These are phyloP conservation scores for Gadopsis bispinosus DNA, from an alignment of 2,797 vertebrate species.

Conservation along the genomic window DNA sequence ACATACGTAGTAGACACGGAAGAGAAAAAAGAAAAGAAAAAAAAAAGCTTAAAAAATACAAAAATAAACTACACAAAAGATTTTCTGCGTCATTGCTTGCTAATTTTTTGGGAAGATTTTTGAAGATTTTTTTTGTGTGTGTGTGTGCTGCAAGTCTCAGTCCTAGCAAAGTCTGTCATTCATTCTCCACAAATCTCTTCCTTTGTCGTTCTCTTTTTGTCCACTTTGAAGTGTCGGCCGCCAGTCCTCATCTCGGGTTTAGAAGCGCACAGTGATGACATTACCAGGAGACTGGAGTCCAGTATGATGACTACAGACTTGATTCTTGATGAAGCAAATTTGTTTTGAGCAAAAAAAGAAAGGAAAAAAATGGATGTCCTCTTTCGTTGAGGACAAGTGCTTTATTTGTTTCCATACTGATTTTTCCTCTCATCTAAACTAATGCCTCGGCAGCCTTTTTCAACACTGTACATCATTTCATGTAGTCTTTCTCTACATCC, in stretches of 20 bases:
- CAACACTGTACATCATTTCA: conserved; percentile 80
- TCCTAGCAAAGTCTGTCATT: conserved; percentile 80
- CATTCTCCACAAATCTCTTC: conserved; percentile 77
- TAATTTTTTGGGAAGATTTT: conserved; percentile 83
- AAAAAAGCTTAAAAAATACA: conserved; percentile 87
- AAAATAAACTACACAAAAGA: conserved; percentile 90
- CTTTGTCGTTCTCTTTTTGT: conserved; percentile 65
- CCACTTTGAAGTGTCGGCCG: conserved; percentile 66
- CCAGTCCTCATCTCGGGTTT: conserved; percentile 75
- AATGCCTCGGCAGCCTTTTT: conserved; percentile 73
- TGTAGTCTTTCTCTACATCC: conserved; percentile 80
- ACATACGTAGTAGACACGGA: conserved; percentile 79
- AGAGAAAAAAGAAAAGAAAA: conserved; percentile 45
- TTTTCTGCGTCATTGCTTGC: conserved; percentile 83
- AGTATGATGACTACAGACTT: conserved; percentile 77
- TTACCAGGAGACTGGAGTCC: conserved; percentile 80
- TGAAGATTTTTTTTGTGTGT: conserved; percentile 55
- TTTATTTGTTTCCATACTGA: conserved; percentile 83
- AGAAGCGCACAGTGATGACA: conserved; percentile 84
- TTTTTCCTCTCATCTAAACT: conserved; percentile 76
- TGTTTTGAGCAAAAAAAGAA: conserved; percentile 69
- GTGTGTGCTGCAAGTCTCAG: conserved; percentile 82
- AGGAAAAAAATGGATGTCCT: conserved; percentile 71
- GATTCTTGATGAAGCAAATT: conserved; percentile 77
- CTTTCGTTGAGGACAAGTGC: conserved; percentile 85